phyloP scores from a whole-genome alignment of 2,113 vertebrate species.

The Petrocephalus microphthalmus region DNA sequence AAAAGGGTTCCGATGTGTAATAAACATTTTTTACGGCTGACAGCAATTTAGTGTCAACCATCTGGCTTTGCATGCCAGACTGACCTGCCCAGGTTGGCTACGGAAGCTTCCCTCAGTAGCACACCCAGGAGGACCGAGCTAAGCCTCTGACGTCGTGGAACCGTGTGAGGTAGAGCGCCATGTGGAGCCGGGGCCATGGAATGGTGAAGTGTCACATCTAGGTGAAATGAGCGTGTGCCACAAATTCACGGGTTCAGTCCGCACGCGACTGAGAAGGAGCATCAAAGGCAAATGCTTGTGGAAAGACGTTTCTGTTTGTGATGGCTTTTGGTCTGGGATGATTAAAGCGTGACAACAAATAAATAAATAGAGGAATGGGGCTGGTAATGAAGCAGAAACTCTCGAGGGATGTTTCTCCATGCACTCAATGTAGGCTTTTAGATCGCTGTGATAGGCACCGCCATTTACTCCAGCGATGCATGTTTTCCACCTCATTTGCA shows the following conservation, averaged over 20 bases:
- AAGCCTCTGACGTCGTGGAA: neutral
- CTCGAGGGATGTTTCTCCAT: neutral
- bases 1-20: constrained; percentile 7
- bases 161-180: neutral
- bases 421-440: neutral
- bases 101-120: neutral
- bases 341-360: constrained; percentile 18
- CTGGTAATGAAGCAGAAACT: constrained; percentile 17
- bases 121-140: neutral
- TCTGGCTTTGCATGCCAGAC: constrained; percentile 11
- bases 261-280: neutral
- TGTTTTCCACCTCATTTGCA: constrained; percentile 10
- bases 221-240: neutral
- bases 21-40: constrained; percentile 25
- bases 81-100: constrained; percentile 3
- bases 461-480: neutral
- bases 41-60: constrained; percentile 24
- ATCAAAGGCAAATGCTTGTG: neutral
- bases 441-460: neutral
- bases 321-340: neutral
- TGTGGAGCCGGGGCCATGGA: neutral
- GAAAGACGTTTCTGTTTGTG: neutral
- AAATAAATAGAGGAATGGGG: neutral
- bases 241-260: too few species aligned
- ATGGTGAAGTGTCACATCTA: neutral